These are phyloP conservation scores for Morus bassanus DNA, from an alignment of 2,797 vertebrate species.

Conservation along the genomic window DNA sequence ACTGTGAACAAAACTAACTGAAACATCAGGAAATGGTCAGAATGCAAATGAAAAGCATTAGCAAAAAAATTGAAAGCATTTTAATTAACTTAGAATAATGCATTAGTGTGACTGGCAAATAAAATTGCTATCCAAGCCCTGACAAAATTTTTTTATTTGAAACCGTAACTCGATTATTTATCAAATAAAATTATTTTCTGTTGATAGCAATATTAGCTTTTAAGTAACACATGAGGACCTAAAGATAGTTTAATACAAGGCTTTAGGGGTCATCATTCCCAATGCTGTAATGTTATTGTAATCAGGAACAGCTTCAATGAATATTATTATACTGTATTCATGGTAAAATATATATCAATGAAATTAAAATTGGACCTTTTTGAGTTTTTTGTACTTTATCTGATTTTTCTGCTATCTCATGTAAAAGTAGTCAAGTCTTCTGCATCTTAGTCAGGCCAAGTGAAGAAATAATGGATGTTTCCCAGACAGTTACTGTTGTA, in stretches of 20 bases:
- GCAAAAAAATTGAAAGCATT: background rate
- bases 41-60: background rate
- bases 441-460: background rate
- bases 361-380: background rate
- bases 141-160: background rate
- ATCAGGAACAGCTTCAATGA: background rate
- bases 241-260: background rate
- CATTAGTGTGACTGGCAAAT: background rate
- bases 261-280: background rate
- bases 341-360: background rate
- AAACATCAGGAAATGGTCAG: slow-evolving; percentile 19
- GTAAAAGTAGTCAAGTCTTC: background rate
- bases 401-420: background rate
- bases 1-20: background rate
- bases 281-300: background rate
- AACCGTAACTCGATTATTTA: background rate
- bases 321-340: background rate
- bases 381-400: background rate
- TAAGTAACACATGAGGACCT: background rate
- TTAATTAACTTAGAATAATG: background rate
- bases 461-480: background rate
- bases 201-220: background rate
- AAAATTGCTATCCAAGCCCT: background rate
- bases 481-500: background rate
- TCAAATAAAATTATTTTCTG: background rate